Evolutionary conservation across 1,140 invertebrate genomes (phyloP).

Genomic region (Dendroctonus ponderosae): DNA sequence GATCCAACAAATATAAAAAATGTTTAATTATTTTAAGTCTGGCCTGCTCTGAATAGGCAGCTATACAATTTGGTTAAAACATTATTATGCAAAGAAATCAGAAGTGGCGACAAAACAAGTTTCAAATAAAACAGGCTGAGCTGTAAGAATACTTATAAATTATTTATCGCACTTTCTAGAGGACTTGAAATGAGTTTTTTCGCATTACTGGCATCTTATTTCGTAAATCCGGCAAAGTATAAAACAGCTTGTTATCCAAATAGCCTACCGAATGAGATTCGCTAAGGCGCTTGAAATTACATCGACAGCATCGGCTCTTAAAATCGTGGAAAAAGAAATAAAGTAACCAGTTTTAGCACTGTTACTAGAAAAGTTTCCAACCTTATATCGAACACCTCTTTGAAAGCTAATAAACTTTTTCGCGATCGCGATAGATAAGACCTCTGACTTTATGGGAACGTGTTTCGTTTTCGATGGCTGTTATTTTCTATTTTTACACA

Average conservation of each 20-base stretch:
- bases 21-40: too few relatives aligned
- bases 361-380: slow-evolving; percentile 21
- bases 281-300: slow-evolving; percentile 15
- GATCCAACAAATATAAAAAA: too few relatives aligned
- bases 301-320: slow-evolving; percentile 19
- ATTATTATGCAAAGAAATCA: too few relatives aligned
- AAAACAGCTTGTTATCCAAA: slow-evolving; percentile 22
- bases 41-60: too few relatives aligned
- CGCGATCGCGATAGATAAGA: slow-evolving; percentile 7
- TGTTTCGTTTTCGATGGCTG: background rate
- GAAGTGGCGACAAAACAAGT: too few relatives aligned
- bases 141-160: background rate
- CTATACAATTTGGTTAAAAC: too few relatives aligned
- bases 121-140: too few relatives aligned
- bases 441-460: slow-evolving; percentile 14
- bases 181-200: background rate
- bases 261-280: slow-evolving; percentile 17
- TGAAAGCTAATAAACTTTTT: slow-evolving; percentile 19
- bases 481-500: background rate
- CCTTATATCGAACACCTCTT: slow-evolving; percentile 16
- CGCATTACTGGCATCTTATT: slow-evolving; percentile 7
- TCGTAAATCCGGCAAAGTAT: slow-evolving; percentile 15
- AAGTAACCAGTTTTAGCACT: slow-evolving; percentile 13
- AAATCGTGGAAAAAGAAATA: slow-evolving; percentile 17
- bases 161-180: background rate